Conservation (phyloP, 2,888 invertebrate genomes). For the Ommatoiulus sabulosus region DNA sequence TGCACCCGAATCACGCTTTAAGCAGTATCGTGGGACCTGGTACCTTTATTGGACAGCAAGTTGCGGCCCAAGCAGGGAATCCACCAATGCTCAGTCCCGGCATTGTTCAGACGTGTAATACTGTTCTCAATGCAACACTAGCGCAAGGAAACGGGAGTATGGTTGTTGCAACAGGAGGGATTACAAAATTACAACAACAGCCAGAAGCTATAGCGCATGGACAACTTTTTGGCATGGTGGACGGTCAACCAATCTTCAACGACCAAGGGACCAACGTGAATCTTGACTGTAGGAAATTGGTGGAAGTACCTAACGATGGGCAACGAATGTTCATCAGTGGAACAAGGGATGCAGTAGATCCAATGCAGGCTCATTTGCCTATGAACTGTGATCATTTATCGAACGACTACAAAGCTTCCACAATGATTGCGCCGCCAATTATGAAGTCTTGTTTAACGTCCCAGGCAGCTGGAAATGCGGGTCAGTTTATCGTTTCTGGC, state of each 20-base stretch:
- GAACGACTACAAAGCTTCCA: slow-evolving; percentile 27
- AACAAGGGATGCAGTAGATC: slow-evolving; percentile 21
- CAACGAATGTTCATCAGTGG: slow-evolving; percentile 54
- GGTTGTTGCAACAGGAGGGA: slow-evolving; percentile 42
- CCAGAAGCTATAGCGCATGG: slow-evolving; percentile 40
- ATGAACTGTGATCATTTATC: slow-evolving; percentile 53
- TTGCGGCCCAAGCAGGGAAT: slow-evolving; percentile 5
- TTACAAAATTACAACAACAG: slow-evolving; percentile 49
- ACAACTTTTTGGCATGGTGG: slow-evolving; percentile 52
- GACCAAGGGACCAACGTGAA: slow-evolving; percentile 45
- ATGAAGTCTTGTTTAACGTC: slow-evolving; percentile 58
- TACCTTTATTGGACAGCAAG: slow-evolving; percentile 50
- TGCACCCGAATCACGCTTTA: slow-evolving; percentile 8
- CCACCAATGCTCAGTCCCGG: slow-evolving; percentile 48
- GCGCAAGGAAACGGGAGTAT: slow-evolving; percentile 13
- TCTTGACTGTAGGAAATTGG: slow-evolving; percentile 50
- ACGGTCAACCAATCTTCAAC: slow-evolving; percentile 54
- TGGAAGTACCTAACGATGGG: slow-evolving; percentile 54
- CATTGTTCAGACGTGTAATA: slow-evolving; percentile 49
- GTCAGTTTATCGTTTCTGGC: slow-evolving; percentile 61
- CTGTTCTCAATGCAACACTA: slow-evolving; percentile 35
- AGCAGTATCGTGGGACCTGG: slow-evolving; percentile 38
- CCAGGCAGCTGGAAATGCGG: slow-evolving; percentile 55
- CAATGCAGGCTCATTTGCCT: slow-evolving; percentile 51
- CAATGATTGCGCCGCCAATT: slow-evolving; percentile 23